Evolutionary conservation across 1,140 invertebrate genomes (phyloP).

Genomic region (Zophobas atratus): DNA sequence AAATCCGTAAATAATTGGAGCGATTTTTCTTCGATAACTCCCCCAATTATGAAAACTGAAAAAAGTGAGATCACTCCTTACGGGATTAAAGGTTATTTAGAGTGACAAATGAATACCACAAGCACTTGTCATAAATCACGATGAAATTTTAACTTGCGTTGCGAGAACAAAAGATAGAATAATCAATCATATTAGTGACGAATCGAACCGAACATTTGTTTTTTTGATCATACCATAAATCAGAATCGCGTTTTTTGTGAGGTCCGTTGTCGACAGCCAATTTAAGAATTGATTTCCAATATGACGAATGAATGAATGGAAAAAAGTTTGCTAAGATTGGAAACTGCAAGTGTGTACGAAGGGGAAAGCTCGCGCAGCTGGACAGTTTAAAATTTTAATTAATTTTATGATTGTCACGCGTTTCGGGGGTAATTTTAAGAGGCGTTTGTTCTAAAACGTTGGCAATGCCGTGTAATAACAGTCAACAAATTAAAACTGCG

Average conservation of each 20-base stretch:
- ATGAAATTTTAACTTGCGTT: constrained; percentile 28
- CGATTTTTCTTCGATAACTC: too few species aligned
- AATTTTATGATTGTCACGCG: constrained; percentile 3
- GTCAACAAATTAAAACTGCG: too few species aligned
- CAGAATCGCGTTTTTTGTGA: background rate
- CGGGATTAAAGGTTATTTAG: constrained; percentile 21
- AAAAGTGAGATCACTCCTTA: constrained; percentile 9
- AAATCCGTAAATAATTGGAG: too few species aligned
- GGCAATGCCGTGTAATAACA: background rate
- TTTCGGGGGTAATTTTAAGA: constrained; percentile 2
- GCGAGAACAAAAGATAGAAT: constrained; percentile 31
- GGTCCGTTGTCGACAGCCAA: background rate
- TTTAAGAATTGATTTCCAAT: constrained; percentile 13
- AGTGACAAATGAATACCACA: constrained; percentile 35
- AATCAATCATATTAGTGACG: constrained; percentile 42
- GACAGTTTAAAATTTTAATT: constrained; percentile 26
- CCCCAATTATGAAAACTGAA: too few species aligned
- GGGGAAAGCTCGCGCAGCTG: background rate
- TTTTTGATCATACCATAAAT: constrained; percentile 24
- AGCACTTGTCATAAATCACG: constrained; percentile 31
- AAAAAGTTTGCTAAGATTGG: background rate
- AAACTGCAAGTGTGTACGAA: background rate
- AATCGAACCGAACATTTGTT: constrained; percentile 38
- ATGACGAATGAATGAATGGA: background rate
- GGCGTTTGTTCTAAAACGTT: background rate